These are phyloP conservation scores for Neodiprion virginianus DNA, from an alignment of 1,140 invertebrate genomes.

Conservation along the genomic window DNA sequence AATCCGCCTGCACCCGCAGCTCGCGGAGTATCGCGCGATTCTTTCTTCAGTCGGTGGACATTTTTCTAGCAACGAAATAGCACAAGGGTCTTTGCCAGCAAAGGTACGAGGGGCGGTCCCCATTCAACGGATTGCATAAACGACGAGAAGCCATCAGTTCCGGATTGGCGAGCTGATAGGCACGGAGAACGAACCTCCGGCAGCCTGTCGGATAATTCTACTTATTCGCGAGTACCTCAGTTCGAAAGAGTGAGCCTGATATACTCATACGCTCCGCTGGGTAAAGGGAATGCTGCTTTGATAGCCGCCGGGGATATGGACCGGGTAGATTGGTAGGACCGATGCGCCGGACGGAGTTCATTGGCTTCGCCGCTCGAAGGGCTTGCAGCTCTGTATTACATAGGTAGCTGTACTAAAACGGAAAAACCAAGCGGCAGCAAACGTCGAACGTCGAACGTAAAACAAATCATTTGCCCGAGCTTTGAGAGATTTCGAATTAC, in stretches of 20 bases:
- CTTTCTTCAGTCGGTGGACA: too few relatives aligned
- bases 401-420: background rate
- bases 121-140: background rate
- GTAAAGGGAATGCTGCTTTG: conserved; percentile 2
- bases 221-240: conserved; percentile 43
- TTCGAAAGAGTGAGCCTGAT: background rate
- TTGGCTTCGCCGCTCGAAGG: background rate
- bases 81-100: background rate
- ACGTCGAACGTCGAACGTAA: too few relatives aligned
- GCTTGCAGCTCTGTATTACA: background rate
- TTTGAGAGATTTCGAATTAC: too few relatives aligned
- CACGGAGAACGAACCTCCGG: conserved; percentile 40
- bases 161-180: conserved; percentile 4
- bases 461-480: too few relatives aligned
- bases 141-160: background rate
- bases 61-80: too few relatives aligned
- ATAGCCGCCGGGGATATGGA: background rate
- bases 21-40: too few relatives aligned
- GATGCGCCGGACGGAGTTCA: conserved; percentile 6
- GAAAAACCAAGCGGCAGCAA: background rate
- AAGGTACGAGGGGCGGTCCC: background rate
- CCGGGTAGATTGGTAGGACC: background rate
- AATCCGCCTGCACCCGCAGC: background rate
- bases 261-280: background rate
- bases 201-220: conserved; percentile 49